Base-by-base conservation (phyloP, 35 echinoderm and acorn worm genomes). In the Ophiothrix spiculata region DNA sequence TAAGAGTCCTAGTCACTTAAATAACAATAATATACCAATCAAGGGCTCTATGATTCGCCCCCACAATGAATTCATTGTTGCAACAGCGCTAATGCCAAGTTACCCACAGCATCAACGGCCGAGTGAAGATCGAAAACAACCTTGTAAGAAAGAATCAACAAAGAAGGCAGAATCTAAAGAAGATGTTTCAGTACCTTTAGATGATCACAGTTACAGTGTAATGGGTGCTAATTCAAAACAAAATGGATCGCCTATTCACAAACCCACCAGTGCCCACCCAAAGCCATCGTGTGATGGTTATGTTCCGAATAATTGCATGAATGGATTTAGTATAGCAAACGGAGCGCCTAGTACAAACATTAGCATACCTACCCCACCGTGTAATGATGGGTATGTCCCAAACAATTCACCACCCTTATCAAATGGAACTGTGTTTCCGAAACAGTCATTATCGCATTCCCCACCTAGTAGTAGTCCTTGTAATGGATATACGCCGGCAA, bases 171-270 rank as follows among this genome's bases (percentile, higher is more conserved):
- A n/a, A n/a, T n/a, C n/a, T 25, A 69, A 69, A 25, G 60, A 69
- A 69, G 60, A 6, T 2, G 60, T 25, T 6, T 4, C 2, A 28
- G 23, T 69, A 69, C 60, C 4, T 25, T 4, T 6, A 15, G 60
- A 69, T 69, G 60, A 69, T 25, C 60, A 69, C 60, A 69, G 60
- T 69, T 69, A 69, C 60, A 69, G 60, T n/a, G 25, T 69, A 12
- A n/a, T 69, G 1, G 25, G 60, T 1, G 8, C 60, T 15, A n/a
- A 69, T 69, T 4, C 60, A 15, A 28, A 4, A n/a, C n/a, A n/a
- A n/a, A n/a, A n/a, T n/a, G n/a, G n/a, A n/a, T n/a, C n/a, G n/a
- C n/a, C n/a, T n/a, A n/a, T n/a, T n/a, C n/a, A n/a, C n/a, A n/a
- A n/a, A n/a, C n/a, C n/a, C n/a, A 69, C 17, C 60, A n/a, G n/a